Evolutionary conservation across 2,113 vertebrate species (phyloP).

Genomic region (Steatornis caripensis): DNA sequence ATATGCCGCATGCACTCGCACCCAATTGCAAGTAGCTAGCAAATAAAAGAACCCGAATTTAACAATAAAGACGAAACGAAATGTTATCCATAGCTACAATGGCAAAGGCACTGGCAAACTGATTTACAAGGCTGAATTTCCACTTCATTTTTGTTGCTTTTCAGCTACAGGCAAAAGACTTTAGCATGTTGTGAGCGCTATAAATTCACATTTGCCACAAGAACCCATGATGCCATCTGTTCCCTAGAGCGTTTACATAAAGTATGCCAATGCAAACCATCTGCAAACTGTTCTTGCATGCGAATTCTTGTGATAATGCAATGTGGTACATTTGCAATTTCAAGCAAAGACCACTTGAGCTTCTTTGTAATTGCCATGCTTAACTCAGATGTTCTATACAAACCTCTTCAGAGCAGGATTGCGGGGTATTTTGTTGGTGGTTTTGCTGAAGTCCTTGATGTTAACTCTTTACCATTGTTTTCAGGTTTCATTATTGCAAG

Average conservation of each 20-base stretch:
- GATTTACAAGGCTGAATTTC: constrained; percentile 48
- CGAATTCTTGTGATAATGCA: constrained; percentile 58
- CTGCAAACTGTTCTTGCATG: constrained; percentile 65
- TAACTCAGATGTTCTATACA: constrained; percentile 57
- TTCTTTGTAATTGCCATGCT: constrained; percentile 66
- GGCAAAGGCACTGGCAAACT: constrained; percentile 4
- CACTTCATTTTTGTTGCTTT: constrained; percentile 28
- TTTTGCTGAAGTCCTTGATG: constrained; percentile 36
- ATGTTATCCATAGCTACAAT: constrained; percentile 29
- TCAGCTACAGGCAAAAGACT: constrained; percentile 62
- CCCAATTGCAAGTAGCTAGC: background rate
- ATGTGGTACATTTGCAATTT: constrained; percentile 67
- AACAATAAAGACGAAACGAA: background rate
- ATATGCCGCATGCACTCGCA: background rate
- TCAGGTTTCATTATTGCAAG: background rate
- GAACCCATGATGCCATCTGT: constrained; percentile 70
- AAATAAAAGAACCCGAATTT: constrained; percentile 25
- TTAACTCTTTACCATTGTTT: constrained; percentile 29
- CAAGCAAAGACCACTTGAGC: constrained; percentile 65
- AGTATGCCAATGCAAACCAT: constrained; percentile 68
- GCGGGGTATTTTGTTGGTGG: background rate
- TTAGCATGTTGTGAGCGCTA: constrained; percentile 33
- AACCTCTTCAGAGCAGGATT: constrained; percentile 26
- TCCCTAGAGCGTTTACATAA: constrained; percentile 70
- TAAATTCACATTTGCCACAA: constrained; percentile 70